phyloP scores from a whole-genome alignment of 2,797 vertebrate genomes.

The Sciaenops ocellatus region DNA sequence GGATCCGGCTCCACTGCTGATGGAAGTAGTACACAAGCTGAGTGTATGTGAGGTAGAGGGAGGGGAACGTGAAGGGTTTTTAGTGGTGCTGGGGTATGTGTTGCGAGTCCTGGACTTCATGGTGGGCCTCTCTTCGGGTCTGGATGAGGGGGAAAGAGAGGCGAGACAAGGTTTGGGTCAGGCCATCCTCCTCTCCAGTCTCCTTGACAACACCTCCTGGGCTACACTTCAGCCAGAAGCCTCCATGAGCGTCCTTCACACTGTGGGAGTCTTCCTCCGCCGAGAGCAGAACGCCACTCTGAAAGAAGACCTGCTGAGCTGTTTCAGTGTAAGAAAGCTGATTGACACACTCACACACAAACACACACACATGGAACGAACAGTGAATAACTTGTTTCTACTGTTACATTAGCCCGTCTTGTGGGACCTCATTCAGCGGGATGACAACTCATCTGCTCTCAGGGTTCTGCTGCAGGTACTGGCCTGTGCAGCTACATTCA shows the following conservation, averaged over 20 bases:
- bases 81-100: conserved; percentile 86
- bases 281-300: conserved; percentile 81
- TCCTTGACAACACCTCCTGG: conserved; percentile 92
- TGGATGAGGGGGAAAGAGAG: conserved; percentile 86
- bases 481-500: conserved; percentile 4
- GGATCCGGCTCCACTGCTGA: conserved; percentile 85
- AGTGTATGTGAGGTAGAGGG: conserved; percentile 85
- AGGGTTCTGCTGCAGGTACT: conserved; percentile 90
- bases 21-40: conserved; percentile 86
- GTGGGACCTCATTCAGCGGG: conserved; percentile 90
- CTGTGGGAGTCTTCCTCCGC: conserved; percentile 88
- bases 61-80: conserved; percentile 84
- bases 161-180: conserved; percentile 87
- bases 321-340: conserved; percentile 90
- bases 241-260: conserved; percentile 86
- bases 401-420: conserved; percentile 85
- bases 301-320: conserved; percentile 91
- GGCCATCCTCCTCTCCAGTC: conserved; percentile 92
- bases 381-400: conserved; percentile 53
- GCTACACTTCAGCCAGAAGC: conserved; percentile 85
- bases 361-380: conserved; percentile 13
- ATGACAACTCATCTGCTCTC: conserved; percentile 87
- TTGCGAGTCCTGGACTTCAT: conserved; percentile 89
- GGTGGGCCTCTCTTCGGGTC: conserved; percentile 86
- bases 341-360: conserved; percentile 18